Evolutionary conservation across 2,113 vertebrate species (phyloP), one percentile per base, ranked within the genome.

Genomic region (Hippocampus abdominalis): DNA sequence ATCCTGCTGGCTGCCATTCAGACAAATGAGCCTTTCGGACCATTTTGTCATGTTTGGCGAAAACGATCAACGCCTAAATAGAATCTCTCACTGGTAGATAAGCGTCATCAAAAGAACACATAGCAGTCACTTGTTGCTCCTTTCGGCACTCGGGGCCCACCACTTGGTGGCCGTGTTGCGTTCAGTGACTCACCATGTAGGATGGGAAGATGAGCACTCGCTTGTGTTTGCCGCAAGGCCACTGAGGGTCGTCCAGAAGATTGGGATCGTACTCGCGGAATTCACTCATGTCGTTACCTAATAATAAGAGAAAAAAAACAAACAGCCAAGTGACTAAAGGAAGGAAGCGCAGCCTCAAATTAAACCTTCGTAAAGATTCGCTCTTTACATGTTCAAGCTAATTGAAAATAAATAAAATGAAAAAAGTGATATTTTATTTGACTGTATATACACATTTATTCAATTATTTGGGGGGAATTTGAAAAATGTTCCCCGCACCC

Each of bases 211-310:
- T 98, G 81, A 98, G 93, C 73, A 99, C 97, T 72, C 97, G 86
- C 80, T 99, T 98, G 89, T 98, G 97, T 86, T 99, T 99, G 76
- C 97, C 97, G 80, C 97, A 99, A 3, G 97, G 97, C 97, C 97
- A 99, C 84, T 98, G 97, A 0, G 97, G 97, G 89, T 99, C 97
- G 64, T 99, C 97, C 89, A 99, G 89, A 77, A 99, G 95, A 83
- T 99, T 96, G 23, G 97, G 97, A 87, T 98, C 94, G 0, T 98
- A 99, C 72, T 98, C 97, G 56, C 91, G 87, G 54, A 94, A 93
- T 79, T 99, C 97, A 77, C 90, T 94, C 69, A 94, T 81, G 75
- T 98, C 96, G 1, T 95, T 99, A 81, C 97, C 97, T 99, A 77
- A 32, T 18, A 51, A n/a, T n/a, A n/a, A n/a, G n/a, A 51, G 1